These are phyloP conservation scores for Ancistrus triradiatus DNA, from an alignment of 2,113 vertebrate species.

Conservation along the genomic window DNA sequence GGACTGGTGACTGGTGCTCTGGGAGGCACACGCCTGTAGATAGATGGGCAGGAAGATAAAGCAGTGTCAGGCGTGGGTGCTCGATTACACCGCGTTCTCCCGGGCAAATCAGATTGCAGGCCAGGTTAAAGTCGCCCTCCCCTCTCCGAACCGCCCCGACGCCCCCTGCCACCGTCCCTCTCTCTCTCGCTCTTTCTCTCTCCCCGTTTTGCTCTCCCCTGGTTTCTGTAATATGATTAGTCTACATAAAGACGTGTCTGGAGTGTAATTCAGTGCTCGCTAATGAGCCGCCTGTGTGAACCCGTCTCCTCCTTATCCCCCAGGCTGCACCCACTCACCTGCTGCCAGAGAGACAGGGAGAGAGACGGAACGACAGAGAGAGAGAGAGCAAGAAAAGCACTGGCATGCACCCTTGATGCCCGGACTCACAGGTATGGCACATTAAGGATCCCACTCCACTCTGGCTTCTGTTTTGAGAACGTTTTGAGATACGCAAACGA, in stretches of 20 bases:
- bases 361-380: neutral
- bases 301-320: slow-evolving; percentile 67
- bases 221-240: slow-evolving; percentile 75
- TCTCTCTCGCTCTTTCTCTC: slow-evolving; percentile 12
- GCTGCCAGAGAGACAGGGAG: slow-evolving; percentile 44
- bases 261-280: slow-evolving; percentile 76
- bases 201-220: slow-evolving; percentile 51
- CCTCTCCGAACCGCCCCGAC: neutral
- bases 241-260: slow-evolving; percentile 77
- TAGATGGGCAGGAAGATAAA: slow-evolving; percentile 74
- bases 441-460: slow-evolving; percentile 23
- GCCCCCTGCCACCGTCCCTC: slow-evolving; percentile 1
- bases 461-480: too few species aligned
- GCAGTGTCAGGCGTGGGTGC: slow-evolving; percentile 75
- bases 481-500: too few species aligned
- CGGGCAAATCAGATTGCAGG: slow-evolving; percentile 78
- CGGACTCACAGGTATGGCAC: slow-evolving; percentile 1
- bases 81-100: slow-evolving; percentile 77
- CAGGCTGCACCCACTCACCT: slow-evolving; percentile 67
- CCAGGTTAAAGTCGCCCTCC: slow-evolving; percentile 50
- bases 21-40: slow-evolving; percentile 42
- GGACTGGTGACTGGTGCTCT: slow-evolving; percentile 11
- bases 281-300: slow-evolving; percentile 80
- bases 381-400: neutral
- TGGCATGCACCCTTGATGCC: neutral